Percentiles rank a stretch among this genome's conserved stretches.
These are phyloP conservation scores for Gulo gulo DNA, from an alignment of 2,113 vertebrate species.

Conservation along the genomic window DNA sequence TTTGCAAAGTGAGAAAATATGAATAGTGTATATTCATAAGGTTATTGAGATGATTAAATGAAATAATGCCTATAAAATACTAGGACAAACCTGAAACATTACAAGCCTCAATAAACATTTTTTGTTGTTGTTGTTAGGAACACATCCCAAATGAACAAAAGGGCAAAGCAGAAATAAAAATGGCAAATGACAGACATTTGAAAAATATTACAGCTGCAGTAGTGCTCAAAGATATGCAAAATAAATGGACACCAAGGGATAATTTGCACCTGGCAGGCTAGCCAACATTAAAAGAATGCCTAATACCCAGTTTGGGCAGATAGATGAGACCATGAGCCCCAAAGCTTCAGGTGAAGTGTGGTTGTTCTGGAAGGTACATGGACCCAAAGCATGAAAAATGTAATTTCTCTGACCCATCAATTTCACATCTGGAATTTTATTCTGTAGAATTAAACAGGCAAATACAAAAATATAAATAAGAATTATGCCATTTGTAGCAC, in stretches of 20 bases:
- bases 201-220: not conserved
- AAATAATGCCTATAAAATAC: not conserved
- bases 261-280: not conserved
- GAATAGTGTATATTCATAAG: not conserved
- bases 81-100: not conserved
- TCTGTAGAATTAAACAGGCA: not conserved
- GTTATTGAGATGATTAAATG: not conserved
- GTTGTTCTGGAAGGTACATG: not conserved
- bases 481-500: not conserved
- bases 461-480: not conserved
- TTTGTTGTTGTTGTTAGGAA: not conserved
- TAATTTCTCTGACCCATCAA: not conserved
- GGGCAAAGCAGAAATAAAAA: not conserved
- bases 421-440: not conserved
- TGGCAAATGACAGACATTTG: not conserved
- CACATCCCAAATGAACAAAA: not conserved
- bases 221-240: not conserved
- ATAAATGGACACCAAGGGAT: not conserved
- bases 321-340: not conserved
- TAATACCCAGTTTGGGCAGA: not conserved
- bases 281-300: not conserved
- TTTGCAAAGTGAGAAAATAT: not conserved
- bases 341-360: accelerated
- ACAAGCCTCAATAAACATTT: not conserved
- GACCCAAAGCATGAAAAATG: not conserved